Conservation (phyloP, 2,113 vertebrate species). For the Oreocharis arfaki region DNA sequence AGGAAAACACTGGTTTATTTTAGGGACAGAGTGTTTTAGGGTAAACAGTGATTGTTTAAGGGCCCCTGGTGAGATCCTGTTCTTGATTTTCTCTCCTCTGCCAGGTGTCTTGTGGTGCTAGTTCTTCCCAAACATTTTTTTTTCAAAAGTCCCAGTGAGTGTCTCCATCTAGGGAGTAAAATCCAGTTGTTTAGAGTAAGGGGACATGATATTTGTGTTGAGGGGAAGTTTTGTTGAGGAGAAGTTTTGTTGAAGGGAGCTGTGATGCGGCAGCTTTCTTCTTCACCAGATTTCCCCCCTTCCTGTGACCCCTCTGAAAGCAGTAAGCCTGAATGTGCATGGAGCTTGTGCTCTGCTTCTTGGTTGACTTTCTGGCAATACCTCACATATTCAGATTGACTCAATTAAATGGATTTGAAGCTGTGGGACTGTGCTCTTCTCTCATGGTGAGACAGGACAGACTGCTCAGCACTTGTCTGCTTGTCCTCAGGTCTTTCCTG, state of each 20-base stretch:
- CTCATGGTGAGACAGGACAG: background rate
- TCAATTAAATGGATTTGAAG: background rate
- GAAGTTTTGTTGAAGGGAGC: background rate
- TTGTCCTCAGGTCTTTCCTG: background rate
- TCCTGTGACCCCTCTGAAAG: background rate
- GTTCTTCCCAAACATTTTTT: background rate
- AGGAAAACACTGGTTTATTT: background rate
- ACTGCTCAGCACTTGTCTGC: background rate
- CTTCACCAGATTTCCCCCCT: background rate
- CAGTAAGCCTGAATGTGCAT: background rate
- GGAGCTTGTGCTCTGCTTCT: background rate
- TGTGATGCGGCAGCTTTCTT: background rate
- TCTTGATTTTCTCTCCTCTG: background rate
- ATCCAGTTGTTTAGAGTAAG: background rate
- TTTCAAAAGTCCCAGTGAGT: background rate
- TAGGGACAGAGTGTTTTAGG: background rate
- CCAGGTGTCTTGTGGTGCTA: background rate
- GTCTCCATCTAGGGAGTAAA: background rate
- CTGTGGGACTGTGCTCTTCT: background rate
- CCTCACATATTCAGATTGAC: fast-evolving
- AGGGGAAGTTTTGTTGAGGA: background rate
- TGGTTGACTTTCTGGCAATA: background rate
- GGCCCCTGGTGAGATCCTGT: background rate
- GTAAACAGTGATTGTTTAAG: background rate
- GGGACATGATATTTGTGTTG: background rate